These are phyloP conservation scores for Tetragnatha montana DNA, from an alignment of 2,888 invertebrate genomes.

Conservation along the genomic window DNA sequence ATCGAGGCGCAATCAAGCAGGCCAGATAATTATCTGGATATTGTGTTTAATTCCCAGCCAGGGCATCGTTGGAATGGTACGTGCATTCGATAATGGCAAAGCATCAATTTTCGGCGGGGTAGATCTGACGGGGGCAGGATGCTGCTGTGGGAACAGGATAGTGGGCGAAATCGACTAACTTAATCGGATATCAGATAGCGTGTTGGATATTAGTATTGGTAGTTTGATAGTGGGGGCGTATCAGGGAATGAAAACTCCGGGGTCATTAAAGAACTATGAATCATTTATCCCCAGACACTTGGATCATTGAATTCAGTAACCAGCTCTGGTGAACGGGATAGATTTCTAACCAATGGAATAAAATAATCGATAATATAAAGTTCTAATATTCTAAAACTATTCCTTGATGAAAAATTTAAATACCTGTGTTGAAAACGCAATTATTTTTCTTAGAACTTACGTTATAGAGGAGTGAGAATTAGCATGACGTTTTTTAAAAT, in stretches of 20 bases:
- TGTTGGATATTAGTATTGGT: background rate
- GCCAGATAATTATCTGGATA: conserved; percentile 46
- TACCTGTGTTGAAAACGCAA: no score
- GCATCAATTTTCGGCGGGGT: conserved; percentile 44
- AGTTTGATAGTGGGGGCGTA: background rate
- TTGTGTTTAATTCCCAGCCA: conserved; percentile 29
- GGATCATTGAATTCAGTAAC: no score
- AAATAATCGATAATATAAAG: no score
- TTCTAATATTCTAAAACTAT: no score
- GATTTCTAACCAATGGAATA: no score
- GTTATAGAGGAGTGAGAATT: no score
- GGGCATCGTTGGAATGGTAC: conserved; percentile 22
- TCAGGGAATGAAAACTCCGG: background rate
- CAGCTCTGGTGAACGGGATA: no score
- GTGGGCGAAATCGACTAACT: background rate
- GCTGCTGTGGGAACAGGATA: conserved; percentile 6
- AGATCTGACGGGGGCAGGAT: conserved; percentile 19
- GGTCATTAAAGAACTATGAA: background rate
- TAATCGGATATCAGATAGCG: background rate
- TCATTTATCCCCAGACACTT: background rate
- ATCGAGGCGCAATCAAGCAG: conserved; percentile 27
- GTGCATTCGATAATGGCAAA: conserved; percentile 29
- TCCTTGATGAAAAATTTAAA: no score
- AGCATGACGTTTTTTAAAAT: no score
- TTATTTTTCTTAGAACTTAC: no score